Base-by-base conservation (phyloP, 2,888 invertebrate genomes). In the Agapostemon virescens region DNA sequence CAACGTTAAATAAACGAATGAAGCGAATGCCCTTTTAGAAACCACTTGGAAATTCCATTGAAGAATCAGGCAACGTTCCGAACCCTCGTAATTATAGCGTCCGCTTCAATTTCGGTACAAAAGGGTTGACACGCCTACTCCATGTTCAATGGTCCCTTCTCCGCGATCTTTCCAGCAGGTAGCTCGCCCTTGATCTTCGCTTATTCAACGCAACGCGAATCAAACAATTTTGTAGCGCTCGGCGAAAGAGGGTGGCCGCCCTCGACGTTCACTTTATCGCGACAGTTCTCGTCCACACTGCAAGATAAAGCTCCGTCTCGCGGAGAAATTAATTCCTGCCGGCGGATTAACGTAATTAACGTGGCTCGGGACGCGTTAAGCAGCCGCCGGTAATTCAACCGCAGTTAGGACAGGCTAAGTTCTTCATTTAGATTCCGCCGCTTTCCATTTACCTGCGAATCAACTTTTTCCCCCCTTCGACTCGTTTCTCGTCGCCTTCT, bases 271-370 rank as follows among this genome's bases (percentile, higher is more conserved):
- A 33, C 40, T 69, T 78, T 66, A 69, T 78, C 78, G 63, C 76
- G 52, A 69, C 64, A 61, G 33, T 78, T 55, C 78, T 78, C 61
- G 64, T 77, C 67, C 68, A 52, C 68, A 63, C 69, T 38, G n/a
- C 55, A 55, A 69, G 69, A 78, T 75, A 78, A 78, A 78, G 76
- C 76, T 55, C 40, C 68, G 68, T 52, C 61, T 68, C 63, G 33
- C 63, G 68, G 68, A 63, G 36, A 36, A 77, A 77, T 77, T 77
- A 77, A 77, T 77, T 77, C 77, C 68, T 63, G 68, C 68, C 63
- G 76, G 76, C 52, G 69, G 78, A 75, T 78, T 69, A 78, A 75
- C 76, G 69, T 78, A 78, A 78, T 78, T 78, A 78, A 78, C 78
- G 76, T 38, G 69, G 76, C 55, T 55, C 55, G 78, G 45, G 69